Conservation (phyloP, 2,888 invertebrate species). For the Lepidochrysops patricia region DNA sequence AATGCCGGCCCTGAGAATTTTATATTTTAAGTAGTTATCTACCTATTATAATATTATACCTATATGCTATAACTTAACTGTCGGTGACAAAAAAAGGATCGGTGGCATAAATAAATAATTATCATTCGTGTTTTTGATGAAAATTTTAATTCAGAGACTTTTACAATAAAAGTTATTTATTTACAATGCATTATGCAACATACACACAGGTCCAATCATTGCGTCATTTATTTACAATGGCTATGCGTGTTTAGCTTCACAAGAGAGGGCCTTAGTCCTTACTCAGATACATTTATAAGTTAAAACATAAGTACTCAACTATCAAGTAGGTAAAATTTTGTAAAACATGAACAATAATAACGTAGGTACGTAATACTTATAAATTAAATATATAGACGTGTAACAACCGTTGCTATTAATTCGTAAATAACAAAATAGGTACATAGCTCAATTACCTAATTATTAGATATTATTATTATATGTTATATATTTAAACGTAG, state of each 20-base stretch:
- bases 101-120: constrained; percentile 13
- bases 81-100: too few species aligned
- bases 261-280: constrained; percentile 5
- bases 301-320: background rate
- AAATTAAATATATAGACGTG: constrained; percentile 1
- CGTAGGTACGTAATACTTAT: too few species aligned
- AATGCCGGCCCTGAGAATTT: too few species aligned
- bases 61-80: too few species aligned
- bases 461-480: too few species aligned
- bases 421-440: background rate
- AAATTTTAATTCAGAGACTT: constrained; percentile 68
- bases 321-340: background rate
- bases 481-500: too few species aligned
- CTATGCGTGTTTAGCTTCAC: constrained; percentile 24
- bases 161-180: constrained; percentile 62
- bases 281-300: background rate
- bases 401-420: background rate
- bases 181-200: constrained; percentile 50
- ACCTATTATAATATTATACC: too few species aligned
- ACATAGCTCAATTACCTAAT: background rate
- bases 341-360: constrained; percentile 6
- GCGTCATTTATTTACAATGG: constrained; percentile 39
- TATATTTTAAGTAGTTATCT: too few species aligned
- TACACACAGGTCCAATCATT: constrained; percentile 23
- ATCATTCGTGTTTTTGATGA: constrained; percentile 38